Evolutionary conservation across 2,888 invertebrate genomes (phyloP).

Genomic region (Cerastis rubricosa): DNA sequence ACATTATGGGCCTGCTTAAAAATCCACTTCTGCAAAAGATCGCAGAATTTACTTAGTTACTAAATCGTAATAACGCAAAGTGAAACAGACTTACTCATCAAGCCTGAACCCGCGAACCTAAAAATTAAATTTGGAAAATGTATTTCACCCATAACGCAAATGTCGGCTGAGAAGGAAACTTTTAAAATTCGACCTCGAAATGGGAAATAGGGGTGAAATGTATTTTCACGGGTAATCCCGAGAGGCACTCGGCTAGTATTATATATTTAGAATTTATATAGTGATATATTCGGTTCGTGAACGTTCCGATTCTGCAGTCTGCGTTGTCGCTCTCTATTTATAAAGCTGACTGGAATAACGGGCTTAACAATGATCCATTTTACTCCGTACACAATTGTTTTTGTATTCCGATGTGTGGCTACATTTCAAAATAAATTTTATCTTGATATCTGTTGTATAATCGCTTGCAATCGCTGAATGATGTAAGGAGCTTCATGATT

Average conservation of each 20-base stretch:
- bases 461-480: constrained; percentile 12
- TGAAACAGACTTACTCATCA: constrained; percentile 64
- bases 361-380: constrained; percentile 74
- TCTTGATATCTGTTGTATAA: constrained; percentile 28
- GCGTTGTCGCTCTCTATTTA: constrained; percentile 72
- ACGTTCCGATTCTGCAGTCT: constrained; percentile 65
- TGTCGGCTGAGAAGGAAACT: constrained; percentile 60
- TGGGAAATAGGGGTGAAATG: constrained; percentile 63
- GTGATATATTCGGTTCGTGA: constrained; percentile 49
- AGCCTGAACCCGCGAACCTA: constrained; percentile 47
- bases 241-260: constrained; percentile 60
- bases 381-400: constrained; percentile 65
- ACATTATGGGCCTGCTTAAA: constrained; percentile 40
- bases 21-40: constrained; percentile 40
- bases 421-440: constrained; percentile 65
- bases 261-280: constrained; percentile 65
- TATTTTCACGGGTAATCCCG: constrained; percentile 66
- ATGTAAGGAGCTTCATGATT: constrained; percentile 15
- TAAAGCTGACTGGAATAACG: constrained; percentile 71
- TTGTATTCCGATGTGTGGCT: constrained; percentile 59
- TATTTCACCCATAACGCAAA: constrained; percentile 66
- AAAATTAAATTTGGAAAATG: constrained; percentile 65
- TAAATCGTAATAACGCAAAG: constrained; percentile 64
- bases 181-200: constrained; percentile 67
- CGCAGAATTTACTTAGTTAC: constrained; percentile 54